These are phyloP conservation scores for Microctonus brassicae DNA, from an alignment of 2,888 invertebrate species.

Conservation along the genomic window DNA sequence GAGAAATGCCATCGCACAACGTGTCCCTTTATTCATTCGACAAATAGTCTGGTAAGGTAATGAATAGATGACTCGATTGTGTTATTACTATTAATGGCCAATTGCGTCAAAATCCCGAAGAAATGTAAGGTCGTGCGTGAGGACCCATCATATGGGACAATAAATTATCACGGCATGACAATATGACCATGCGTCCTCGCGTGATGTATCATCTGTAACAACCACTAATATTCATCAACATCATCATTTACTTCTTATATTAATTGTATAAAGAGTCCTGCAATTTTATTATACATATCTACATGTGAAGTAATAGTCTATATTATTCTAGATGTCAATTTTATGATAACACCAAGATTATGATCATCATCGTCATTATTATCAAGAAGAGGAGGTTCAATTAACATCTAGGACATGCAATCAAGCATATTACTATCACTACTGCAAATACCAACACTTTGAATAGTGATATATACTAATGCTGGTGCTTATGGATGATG, in stretches of 20 bases:
- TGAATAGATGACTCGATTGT: constrained; percentile 37
- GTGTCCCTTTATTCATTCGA: constrained; percentile 13
- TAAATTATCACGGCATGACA: constrained; percentile 17
- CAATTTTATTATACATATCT: not conserved
- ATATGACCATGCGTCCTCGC: constrained; percentile 19
- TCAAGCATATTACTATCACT: not conserved
- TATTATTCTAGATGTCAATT: not conserved
- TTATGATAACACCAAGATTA: not conserved
- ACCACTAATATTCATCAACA: too few species aligned
- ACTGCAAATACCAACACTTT: too few species aligned
- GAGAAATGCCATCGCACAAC: constrained; percentile 32
- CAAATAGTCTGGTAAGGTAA: constrained; percentile 23
- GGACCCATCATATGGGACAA: not conserved
- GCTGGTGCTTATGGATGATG: too few species aligned
- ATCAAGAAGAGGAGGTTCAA: not conserved
- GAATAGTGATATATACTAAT: too few species aligned
- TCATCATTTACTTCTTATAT: too few species aligned
- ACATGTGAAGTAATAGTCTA: not conserved
- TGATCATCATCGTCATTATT: not conserved
- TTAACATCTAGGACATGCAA: not conserved
- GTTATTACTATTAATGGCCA: constrained; percentile 48
- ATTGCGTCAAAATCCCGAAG: too few species aligned
- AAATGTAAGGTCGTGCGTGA: too few species aligned
- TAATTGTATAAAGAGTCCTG: not conserved
- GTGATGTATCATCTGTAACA: not conserved